Base-by-base conservation (phyloP, 1,140 invertebrate genomes). In the Charaxes varanes region DNA sequence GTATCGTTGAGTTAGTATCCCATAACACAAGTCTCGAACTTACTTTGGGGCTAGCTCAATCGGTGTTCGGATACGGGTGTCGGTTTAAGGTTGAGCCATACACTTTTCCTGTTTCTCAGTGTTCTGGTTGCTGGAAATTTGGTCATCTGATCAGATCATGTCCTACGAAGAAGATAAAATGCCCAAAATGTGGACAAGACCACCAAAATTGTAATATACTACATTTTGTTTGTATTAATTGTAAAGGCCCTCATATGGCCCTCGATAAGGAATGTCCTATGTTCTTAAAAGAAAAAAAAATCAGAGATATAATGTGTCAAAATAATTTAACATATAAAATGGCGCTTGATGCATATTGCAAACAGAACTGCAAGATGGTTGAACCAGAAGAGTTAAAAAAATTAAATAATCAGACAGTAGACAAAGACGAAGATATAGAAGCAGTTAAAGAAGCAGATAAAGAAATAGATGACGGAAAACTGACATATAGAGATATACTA, bases 261-360 rank as follows among this genome's bases (percentile, higher is more conserved):
- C 17, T 60, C 1, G 31, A 38, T 12, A 52, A 42, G 34, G 17
- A n/a, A 6, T 60, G 53, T 7, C 57, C 57, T 2, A 23, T 41
- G n/a, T 53, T 38, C 37, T 10, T 28, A 14, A 52, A 50, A 38
- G 57, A 61, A 35, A 61, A 56, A 21, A 7, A 23, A 14, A 37
- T 60, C 2, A 12, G 57, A 12, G 10, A 10, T 14, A 41, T 55
- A 5, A 55, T 60, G 53, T 15, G 28, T 2, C 5, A 18, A 15
- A 6, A 51, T n/a, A 45, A 47, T 17, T 24, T 27, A 7, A 49
- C 48, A 3, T 60, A 50, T 22, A 30, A 33, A n/a, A 44, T 15
- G 16, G 33, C 33, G 6, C 4, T 36, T 24, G 3, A 10, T 8
- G 3, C 3, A 7, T 24, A 24, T n/a, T n/a, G n/a, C n/a, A n/a